A percentile compares a stretch with the other conserved stretches of the same genome.
Evolutionary conservation across 2,888 invertebrate genomes (phyloP).

Genomic region (Diarsia brunnea): DNA sequence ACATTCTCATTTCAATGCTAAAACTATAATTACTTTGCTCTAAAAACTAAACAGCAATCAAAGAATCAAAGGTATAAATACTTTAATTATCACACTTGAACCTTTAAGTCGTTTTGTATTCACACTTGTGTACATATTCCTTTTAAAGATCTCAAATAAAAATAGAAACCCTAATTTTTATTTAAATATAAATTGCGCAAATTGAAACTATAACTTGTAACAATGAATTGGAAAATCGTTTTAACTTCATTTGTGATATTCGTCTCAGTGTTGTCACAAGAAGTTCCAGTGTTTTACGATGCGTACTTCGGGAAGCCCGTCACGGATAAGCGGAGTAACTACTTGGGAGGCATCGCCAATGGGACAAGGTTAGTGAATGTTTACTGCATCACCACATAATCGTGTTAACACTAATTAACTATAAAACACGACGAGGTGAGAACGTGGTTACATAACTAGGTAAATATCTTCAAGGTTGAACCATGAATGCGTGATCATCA

Average conservation of each 20-base stretch:
- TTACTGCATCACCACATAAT: not conserved
- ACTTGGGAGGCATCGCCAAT: slow-evolving; percentile 56
- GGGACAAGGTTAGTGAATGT: slow-evolving; percentile 59
- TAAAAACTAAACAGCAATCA: slow-evolving; percentile 12
- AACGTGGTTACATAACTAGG: not conserved
- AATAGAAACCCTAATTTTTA: too few species aligned
- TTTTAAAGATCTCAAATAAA: not conserved
- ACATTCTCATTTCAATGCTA: not conserved
- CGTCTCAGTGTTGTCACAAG: slow-evolving; percentile 26
- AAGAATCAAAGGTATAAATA: slow-evolving; percentile 28
- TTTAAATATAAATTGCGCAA: too few species aligned
- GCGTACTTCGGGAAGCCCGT: slow-evolving; percentile 72
- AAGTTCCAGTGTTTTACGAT: slow-evolving; percentile 64
- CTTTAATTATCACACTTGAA: not conserved
- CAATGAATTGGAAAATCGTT: slow-evolving; percentile 27
- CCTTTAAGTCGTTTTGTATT: slow-evolving; percentile 3
- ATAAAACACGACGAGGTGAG: not conserved
- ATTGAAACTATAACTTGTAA: too few species aligned
- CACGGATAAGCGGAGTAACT: slow-evolving; percentile 56
- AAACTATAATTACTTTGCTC: slow-evolving; percentile 35
- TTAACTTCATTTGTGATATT: slow-evolving; percentile 5
- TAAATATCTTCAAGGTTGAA: not conserved
- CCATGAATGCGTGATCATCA: not conserved
- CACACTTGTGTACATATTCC: not conserved
- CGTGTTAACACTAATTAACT: not conserved